A percentile compares a stretch with the other conserved stretches of the same genome.
phyloP scores from a whole-genome alignment of 2,797 vertebrate species.

The Halcyon badia region DNA sequence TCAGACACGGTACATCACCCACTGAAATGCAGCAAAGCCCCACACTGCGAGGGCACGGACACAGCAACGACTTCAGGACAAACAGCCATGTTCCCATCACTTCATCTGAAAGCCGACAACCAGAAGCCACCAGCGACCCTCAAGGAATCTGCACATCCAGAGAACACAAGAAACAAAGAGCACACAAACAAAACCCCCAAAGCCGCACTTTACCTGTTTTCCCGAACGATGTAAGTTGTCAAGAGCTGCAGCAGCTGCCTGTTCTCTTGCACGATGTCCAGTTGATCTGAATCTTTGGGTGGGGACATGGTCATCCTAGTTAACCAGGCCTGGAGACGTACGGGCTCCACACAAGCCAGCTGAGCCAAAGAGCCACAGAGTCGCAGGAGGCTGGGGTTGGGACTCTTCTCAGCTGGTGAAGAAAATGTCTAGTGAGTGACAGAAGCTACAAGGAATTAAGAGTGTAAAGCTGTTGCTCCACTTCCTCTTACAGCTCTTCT shows the following conservation, averaged over 20 bases:
- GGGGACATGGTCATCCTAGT: constrained; percentile 95
- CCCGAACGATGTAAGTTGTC: constrained; percentile 95
- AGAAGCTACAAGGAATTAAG: not conserved
- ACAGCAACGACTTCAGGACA: not conserved
- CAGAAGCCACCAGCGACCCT: not conserved
- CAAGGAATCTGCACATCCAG: rapidly evolving
- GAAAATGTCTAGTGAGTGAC: not conserved
- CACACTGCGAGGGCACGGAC: not conserved
- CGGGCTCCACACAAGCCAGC: constrained; percentile 94
- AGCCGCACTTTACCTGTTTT: constrained; percentile 84
- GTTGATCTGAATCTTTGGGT: constrained; percentile 94
- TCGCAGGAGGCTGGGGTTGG: constrained; percentile 93
- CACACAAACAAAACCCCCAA: not conserved
- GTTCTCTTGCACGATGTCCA: constrained; percentile 96
- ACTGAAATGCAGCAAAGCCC: not conserved
- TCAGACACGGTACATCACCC: not conserved
- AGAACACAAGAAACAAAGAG: not conserved
- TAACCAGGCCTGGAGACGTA: constrained; percentile 93
- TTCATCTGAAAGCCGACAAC: not conserved
- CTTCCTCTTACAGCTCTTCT: constrained; percentile 21
- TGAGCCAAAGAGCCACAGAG: constrained; percentile 96
- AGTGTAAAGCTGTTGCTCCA: not conserved
- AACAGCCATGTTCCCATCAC: not conserved
- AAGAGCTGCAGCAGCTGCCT: constrained; percentile 94
- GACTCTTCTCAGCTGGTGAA: constrained; percentile 94